Conservation (phyloP, 2,797 vertebrate species). For the Diplodus puntazzo region DNA sequence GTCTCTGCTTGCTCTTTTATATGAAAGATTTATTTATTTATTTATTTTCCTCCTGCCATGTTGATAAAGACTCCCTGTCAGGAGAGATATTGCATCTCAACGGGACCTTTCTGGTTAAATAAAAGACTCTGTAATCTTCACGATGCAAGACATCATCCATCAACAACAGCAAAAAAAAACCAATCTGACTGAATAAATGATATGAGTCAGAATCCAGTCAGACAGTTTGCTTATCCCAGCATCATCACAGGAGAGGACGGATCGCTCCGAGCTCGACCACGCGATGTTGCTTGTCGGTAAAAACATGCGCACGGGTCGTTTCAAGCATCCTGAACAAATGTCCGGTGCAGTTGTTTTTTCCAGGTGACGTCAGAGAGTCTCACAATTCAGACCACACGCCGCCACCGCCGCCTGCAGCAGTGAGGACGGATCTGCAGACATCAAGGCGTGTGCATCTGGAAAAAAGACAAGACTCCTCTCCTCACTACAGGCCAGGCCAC, state of each 20-base stretch:
- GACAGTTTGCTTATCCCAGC: not conserved
- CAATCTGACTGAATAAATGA: not conserved
- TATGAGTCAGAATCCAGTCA: not conserved
- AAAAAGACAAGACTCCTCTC: conserved; percentile 58
- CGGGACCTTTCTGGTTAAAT: too few species aligned
- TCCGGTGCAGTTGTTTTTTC: not conserved
- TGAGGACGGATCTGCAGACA: conserved; percentile 29
- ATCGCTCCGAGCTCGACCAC: not conserved
- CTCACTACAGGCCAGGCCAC: conserved; percentile 62
- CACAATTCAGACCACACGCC: too few species aligned
- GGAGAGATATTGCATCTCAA: too few species aligned
- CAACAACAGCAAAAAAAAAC: not conserved
- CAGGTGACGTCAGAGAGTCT: not conserved
- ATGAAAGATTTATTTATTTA: too few species aligned
- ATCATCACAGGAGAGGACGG: not conserved
- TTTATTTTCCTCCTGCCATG: too few species aligned
- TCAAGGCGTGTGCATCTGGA: conserved; percentile 46
- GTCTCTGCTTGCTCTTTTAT: too few species aligned
- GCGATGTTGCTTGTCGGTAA: not conserved
- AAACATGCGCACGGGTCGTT: not conserved
- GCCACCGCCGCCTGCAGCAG: not conserved
- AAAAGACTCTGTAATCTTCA: not conserved
- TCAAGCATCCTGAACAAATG: not conserved
- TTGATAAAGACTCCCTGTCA: too few species aligned
- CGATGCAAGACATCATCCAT: not conserved